Percentiles rank a stretch among this genome's conserved stretches.
Evolutionary conservation across 2,797 vertebrate genomes (phyloP).

Genomic region (Micrastur ruficollis): DNA sequence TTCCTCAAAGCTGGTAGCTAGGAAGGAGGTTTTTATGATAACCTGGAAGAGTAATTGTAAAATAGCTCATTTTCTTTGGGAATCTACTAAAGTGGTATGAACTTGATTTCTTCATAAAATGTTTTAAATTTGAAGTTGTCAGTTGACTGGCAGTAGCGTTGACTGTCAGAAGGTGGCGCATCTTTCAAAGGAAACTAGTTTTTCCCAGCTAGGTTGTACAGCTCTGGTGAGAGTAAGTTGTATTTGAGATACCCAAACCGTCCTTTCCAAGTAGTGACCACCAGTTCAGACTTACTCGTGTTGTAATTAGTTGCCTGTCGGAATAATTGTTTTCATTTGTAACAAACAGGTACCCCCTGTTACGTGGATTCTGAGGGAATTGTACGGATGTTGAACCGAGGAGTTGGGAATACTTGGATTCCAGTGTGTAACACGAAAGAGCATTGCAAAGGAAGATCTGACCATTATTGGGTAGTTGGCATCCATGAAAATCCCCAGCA

Average conservation of each 20-base stretch:
- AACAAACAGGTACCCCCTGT: conserved; percentile 84
- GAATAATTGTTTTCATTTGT: neutral
- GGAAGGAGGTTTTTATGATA: neutral
- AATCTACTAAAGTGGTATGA: neutral
- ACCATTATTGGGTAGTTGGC: conserved; percentile 95
- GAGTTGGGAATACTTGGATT: conserved; percentile 87
- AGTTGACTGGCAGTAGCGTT: neutral
- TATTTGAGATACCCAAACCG: fast-evolving
- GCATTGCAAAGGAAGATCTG: conserved; percentile 90
- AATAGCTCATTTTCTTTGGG: neutral
- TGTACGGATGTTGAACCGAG: conserved; percentile 89
- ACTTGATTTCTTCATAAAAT: neutral
- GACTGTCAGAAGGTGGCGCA: conserved; percentile 69
- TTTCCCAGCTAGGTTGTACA: neutral
- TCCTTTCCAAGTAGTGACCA: neutral
- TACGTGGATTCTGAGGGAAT: conserved; percentile 88
- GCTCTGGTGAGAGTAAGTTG: neutral
- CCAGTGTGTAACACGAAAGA: conserved; percentile 90
- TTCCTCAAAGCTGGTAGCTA: neutral
- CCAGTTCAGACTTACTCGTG: neutral
- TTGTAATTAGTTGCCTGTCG: neutral
- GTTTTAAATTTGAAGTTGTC: neutral
- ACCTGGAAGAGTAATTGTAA: neutral
- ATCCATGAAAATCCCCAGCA: conserved; percentile 93
- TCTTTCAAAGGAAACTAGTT: neutral